Evolutionary conservation across 2,888 invertebrate species (phyloP).

Genomic region (Macrophya annulata): DNA sequence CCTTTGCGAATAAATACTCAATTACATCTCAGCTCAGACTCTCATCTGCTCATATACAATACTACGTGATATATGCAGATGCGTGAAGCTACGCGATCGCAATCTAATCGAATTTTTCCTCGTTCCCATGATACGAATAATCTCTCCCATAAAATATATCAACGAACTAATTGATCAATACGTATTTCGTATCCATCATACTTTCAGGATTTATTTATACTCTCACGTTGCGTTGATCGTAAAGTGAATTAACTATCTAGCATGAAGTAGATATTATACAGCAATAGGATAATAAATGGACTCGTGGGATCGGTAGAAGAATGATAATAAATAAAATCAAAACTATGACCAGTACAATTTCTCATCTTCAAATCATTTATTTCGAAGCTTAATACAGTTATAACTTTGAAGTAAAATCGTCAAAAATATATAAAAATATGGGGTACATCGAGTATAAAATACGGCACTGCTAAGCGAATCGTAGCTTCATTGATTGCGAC

Average conservation of each 20-base stretch:
- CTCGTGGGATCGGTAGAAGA: background rate
- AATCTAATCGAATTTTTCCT: background rate
- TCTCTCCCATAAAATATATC: background rate
- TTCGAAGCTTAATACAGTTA: background rate
- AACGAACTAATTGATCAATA: background rate
- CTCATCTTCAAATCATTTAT: background rate
- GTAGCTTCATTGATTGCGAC: constrained; percentile 78
- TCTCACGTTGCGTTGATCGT: background rate
- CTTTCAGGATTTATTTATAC: background rate
- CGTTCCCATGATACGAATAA: background rate
- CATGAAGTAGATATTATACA: background rate
- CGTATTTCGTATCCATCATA: background rate
- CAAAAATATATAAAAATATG: background rate
- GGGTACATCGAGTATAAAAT: constrained; percentile 42
- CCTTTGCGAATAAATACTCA: background rate
- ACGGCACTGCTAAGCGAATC: constrained; percentile 75
- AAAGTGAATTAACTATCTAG: background rate
- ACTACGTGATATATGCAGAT: background rate
- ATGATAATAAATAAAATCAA: background rate
- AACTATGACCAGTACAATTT: background rate
- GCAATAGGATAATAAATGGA: background rate
- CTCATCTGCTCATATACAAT: background rate
- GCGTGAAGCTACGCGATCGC: background rate
- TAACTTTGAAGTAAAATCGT: background rate
- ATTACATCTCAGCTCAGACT: background rate